Percentiles rank a stretch among this genome's conserved stretches.
These are phyloP conservation scores for Microplitis demolitor DNA, from an alignment of 1,140 invertebrate species.

Conservation along the genomic window DNA sequence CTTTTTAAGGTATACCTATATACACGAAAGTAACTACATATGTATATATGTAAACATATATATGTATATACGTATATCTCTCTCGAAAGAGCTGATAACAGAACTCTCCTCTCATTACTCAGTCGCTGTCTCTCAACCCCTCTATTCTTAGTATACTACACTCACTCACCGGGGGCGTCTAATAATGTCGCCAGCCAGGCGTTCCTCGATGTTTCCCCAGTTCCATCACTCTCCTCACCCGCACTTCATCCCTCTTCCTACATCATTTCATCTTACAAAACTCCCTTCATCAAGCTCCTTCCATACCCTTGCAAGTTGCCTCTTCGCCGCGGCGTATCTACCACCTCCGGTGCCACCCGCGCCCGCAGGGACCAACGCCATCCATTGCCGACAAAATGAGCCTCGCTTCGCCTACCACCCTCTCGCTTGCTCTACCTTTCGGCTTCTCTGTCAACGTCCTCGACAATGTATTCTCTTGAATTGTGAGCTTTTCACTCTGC, in stretches of 20 bases:
- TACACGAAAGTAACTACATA: background rate
- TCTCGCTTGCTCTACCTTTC: conserved; percentile 16
- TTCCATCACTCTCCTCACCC: conserved; percentile 31
- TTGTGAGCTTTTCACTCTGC: background rate
- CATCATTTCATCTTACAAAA: conserved; percentile 19
- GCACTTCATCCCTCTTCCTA: conserved; percentile 20
- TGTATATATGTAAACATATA: conserved; percentile 4
- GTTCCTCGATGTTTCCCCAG: conserved; percentile 48
- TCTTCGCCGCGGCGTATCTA: conserved; percentile 24
- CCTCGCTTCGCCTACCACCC: conserved; percentile 53
- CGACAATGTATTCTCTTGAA: conserved; percentile 1
- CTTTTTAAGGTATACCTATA: background rate
- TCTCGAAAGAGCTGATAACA: conserved; percentile 34
- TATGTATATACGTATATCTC: conserved; percentile 7
- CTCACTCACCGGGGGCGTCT: conserved; percentile 58
- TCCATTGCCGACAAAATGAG: conserved; percentile 58
- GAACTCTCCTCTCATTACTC: conserved; percentile 58
- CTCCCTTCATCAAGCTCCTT: conserved; percentile 15
- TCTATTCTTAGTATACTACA: conserved; percentile 37
- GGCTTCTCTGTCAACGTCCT: background rate
- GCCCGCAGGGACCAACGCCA: conserved; percentile 31
- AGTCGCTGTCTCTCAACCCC: conserved; percentile 29
- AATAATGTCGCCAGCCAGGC: conserved; percentile 62
- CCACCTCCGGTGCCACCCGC: conserved; percentile 23
- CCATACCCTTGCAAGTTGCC: conserved; percentile 21